Conservation (phyloP, 2,113 vertebrate species). For the Motacilla tschutschensis region DNA sequence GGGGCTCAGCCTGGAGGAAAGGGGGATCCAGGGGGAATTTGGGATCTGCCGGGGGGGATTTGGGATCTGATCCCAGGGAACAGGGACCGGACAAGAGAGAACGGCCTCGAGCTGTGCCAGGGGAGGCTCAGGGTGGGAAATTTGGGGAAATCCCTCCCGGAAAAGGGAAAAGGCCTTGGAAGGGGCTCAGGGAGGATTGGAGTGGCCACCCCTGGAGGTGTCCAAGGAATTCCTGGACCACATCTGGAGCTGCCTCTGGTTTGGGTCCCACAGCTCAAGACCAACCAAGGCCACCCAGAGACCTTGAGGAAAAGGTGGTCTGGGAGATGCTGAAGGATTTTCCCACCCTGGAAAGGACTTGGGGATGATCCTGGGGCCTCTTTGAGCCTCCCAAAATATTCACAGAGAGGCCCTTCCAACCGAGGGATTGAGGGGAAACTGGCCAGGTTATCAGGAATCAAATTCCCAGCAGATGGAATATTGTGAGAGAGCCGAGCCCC, state of each 20-base stretch:
- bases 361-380: neutral
- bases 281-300: neutral
- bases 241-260: fast-evolving
- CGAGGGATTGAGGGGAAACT: neutral
- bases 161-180: neutral
- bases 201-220: neutral
- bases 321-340: neutral
- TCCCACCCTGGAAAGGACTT: neutral
- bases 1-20: neutral
- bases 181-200: neutral
- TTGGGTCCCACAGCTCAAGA: neutral
- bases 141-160: neutral
- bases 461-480: neutral
- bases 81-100: fast-evolving
- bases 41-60: neutral
- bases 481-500: fast-evolving
- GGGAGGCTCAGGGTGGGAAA: neutral
- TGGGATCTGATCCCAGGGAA: neutral
- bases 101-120: fast-evolving
- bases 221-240: neutral
- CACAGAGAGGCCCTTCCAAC: neutral
- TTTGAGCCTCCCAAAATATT: neutral
- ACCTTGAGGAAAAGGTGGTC: neutral
- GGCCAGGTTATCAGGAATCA: fast-evolving
- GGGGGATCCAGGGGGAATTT: neutral